phyloP scores from a whole-genome alignment of 2,888 invertebrate species.

The Amphimallon solstitiale region DNA sequence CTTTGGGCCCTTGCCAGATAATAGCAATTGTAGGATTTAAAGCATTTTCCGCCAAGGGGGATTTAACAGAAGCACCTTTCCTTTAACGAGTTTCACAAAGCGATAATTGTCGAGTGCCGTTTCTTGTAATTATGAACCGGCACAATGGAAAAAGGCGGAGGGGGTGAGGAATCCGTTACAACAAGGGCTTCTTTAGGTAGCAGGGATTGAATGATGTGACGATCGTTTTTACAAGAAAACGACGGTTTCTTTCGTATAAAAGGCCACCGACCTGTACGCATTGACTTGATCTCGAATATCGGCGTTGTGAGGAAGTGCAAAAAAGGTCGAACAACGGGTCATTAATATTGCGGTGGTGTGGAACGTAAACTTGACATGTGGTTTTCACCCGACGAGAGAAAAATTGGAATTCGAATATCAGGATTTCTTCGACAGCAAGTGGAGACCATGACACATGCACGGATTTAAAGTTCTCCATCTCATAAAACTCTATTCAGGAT shows the following conservation, averaged over 20 bases:
- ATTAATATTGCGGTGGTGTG: conserved; percentile 30
- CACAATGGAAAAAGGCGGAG: conserved; percentile 2
- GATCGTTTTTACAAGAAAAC: conserved; percentile 28
- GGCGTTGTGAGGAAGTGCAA: conserved; percentile 4
- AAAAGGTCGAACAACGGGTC: conserved; percentile 27
- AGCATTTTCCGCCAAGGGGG: conserved; percentile 12
- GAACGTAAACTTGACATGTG: conserved; percentile 24
- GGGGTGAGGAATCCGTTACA: conserved; percentile 8
- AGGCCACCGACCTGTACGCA: not conserved
- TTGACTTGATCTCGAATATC: conserved; percentile 1
- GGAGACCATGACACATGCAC: not conserved
- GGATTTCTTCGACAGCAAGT: conserved; percentile 1
- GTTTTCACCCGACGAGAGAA: conserved; percentile 11
- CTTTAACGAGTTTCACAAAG: conserved; percentile 20
- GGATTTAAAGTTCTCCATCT: not conserved
- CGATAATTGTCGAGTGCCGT: conserved; percentile 23
- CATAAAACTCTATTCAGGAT: not conserved
- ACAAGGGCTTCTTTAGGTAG: conserved; percentile 7
- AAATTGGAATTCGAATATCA: conserved; percentile 3
- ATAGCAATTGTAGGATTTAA: conserved; percentile 27
- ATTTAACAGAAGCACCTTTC: conserved; percentile 2
- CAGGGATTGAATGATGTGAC: conserved; percentile 19
- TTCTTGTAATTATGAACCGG: not conserved
- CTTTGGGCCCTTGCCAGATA: not conserved
- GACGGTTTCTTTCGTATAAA: conserved; percentile 26